Evolutionary conservation across 1,140 invertebrate genomes (phyloP).

Genomic region (Caenorhabditis briggsae): DNA sequence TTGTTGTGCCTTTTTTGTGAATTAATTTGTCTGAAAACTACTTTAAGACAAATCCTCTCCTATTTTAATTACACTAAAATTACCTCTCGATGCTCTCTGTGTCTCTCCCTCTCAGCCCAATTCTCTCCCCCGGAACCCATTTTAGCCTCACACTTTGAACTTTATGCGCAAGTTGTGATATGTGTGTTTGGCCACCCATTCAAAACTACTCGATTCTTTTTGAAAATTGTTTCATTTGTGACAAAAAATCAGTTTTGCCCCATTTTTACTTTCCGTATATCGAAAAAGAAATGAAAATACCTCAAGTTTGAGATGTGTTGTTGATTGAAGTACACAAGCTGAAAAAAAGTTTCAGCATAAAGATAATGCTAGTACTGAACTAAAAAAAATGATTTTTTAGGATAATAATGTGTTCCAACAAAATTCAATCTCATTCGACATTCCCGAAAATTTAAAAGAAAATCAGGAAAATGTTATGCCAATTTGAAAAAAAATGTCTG

Average conservation of each 20-base stretch:
- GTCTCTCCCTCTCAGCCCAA: background rate
- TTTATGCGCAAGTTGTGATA: slow-evolving; percentile 51
- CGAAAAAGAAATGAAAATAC: no score
- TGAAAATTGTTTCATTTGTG: no score
- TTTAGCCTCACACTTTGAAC: slow-evolving; percentile 37
- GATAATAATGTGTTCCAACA: no score
- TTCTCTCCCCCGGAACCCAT: background rate
- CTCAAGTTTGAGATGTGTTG: no score
- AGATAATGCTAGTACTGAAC: no score
- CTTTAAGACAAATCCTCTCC: background rate
- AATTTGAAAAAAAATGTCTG: no score
- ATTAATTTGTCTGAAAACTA: slow-evolving; percentile 22
- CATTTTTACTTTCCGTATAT: background rate
- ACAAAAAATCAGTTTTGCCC: background rate
- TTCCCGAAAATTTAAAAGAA: background rate
- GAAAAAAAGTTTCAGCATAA: no score
- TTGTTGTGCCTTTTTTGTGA: slow-evolving; percentile 1
- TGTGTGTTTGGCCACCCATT: slow-evolving; percentile 22
- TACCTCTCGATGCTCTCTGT: slow-evolving; percentile 46
- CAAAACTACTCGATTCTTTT: no score
- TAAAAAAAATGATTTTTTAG: no score
- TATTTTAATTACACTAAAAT: slow-evolving; percentile 11
- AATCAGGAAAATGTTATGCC: background rate
- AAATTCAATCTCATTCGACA: no score
- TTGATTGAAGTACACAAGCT: no score